Evolutionary conservation across 2,888 invertebrate genomes (phyloP), one percentile per base, ranked within the genome.

Genomic region (Eupeodes luniger): DNA sequence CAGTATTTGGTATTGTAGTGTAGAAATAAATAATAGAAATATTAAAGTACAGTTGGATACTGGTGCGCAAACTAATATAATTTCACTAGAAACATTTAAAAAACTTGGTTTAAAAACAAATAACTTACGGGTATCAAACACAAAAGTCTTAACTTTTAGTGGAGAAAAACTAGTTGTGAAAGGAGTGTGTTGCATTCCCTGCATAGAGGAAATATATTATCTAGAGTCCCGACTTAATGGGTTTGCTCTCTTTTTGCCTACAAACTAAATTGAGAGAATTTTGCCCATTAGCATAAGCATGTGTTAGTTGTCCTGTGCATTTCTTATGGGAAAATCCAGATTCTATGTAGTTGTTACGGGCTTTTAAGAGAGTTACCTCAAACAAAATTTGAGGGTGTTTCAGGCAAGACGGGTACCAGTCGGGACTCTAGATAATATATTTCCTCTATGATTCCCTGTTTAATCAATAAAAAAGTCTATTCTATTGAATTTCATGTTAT

Each of bases 1-100:
- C 59, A 66, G 64, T 66, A 66, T 55, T 67, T 77, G 67, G 77
- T 77, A 77, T 77, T 67, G 67, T 67, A 77, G 67, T 57, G 66
- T 67, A 59, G 57, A 67, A 57, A 47, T 77, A 34, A 77, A 77
- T 77, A 44, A 67, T 36, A 67, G 1, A 59, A 67, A 67, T 59
- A 67, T 77, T 59, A 67, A 77, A 77, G 66, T 49, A 59, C 66
- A 67, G 76, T 76, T 64, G 66, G 76, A 76, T 27, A 76, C 64
- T 11, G 76, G 64, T 44, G 75, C 66, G 51, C 66, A 76, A 64
- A 40, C 75, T 36, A 75, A 75, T 66, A 76, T 76, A 14, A 55
- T 66, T 14, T 64, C 55, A 14, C n/a, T 55, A n/a, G 27, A 66
- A 64, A 64, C 53, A 5, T 76, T 55, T 66, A 76, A 76, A 66